These are phyloP conservation scores for Plotosus lineatus DNA, from an alignment of 2,113 vertebrate genomes.

Conservation along the genomic window DNA sequence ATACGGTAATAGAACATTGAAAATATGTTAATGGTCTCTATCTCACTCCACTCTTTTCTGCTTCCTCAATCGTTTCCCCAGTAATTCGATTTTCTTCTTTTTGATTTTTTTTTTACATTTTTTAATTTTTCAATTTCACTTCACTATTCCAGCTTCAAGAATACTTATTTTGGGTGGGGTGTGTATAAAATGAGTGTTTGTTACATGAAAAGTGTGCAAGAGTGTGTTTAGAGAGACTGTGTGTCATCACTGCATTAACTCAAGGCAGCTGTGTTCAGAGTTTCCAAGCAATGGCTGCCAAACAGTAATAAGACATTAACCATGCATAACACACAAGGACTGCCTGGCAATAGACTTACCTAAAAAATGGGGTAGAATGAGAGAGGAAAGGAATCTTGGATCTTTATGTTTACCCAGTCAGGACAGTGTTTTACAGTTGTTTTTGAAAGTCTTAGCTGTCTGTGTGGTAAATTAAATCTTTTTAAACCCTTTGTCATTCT, in stretches of 20 bases:
- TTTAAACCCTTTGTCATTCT: neutral
- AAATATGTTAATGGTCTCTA: no score
- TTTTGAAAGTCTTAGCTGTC: neutral
- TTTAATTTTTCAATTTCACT: neutral
- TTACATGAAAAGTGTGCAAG: conserved; percentile 49
- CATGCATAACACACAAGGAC: conserved; percentile 51
- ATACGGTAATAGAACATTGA: no score
- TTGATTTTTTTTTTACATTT: no score
- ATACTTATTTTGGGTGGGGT: conserved; percentile 20
- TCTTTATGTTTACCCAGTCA: neutral
- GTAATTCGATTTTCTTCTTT: neutral
- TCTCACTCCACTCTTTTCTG: no score
- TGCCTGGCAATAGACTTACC: conserved; percentile 27
- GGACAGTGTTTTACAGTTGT: neutral
- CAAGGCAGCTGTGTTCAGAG: conserved; percentile 57
- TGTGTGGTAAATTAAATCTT: neutral
- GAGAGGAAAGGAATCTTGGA: conserved; percentile 36
- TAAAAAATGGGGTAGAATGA: conserved; percentile 32
- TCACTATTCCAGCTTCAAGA: neutral
- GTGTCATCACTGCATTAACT: conserved; percentile 59
- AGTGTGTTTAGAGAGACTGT: conserved; percentile 56
- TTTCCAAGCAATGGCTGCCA: conserved; percentile 66
- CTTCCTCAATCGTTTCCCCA: neutral
- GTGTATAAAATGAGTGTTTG: conserved; percentile 34
- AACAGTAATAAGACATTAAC: conserved; percentile 57